A percentile compares a stretch with the other conserved stretches of the same genome.
Evolutionary conservation across 2,797 vertebrate genomes (phyloP).

Genomic region (Darevskia mixta): DNA sequence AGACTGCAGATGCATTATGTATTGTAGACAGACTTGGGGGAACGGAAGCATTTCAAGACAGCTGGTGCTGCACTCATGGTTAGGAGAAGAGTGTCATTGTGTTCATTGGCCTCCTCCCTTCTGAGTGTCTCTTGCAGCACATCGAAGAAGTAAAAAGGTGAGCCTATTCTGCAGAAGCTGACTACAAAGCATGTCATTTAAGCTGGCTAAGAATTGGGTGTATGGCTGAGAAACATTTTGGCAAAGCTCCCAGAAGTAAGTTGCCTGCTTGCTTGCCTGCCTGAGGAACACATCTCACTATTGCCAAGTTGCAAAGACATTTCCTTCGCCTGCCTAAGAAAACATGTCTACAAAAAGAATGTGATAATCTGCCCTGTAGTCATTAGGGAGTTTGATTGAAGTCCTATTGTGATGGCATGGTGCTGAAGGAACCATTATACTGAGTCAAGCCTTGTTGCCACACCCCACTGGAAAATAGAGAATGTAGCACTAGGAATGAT

Average conservation of each 20-base stretch:
- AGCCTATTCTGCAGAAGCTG: not conserved
- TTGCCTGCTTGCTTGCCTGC: not conserved
- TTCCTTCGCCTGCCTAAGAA: not conserved
- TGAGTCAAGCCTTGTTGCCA: not conserved
- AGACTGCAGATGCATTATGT: not conserved
- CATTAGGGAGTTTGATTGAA: not conserved
- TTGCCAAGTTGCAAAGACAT: not conserved
- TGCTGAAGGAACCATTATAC: not conserved
- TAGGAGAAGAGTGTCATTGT: not conserved
- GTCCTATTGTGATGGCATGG: not conserved
- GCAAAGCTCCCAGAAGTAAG: not conserved
- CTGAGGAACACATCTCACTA: not conserved
- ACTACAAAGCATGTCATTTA: not conserved
- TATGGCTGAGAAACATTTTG: not conserved
- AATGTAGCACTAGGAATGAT: not conserved
- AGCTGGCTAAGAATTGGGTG: not conserved
- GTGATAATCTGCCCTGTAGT: not conserved
- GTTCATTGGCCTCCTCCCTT: not conserved
- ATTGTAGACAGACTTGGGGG: not conserved
- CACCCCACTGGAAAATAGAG: not conserved
- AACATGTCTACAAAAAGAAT: too few relatives aligned
- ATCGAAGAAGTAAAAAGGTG: not conserved
- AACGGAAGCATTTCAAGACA: not conserved
- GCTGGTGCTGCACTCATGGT: not conserved
- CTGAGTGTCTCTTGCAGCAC: not conserved